Evolutionary conservation across 2,797 vertebrate genomes (phyloP).

Genomic region (Linurgus olivaceus): DNA sequence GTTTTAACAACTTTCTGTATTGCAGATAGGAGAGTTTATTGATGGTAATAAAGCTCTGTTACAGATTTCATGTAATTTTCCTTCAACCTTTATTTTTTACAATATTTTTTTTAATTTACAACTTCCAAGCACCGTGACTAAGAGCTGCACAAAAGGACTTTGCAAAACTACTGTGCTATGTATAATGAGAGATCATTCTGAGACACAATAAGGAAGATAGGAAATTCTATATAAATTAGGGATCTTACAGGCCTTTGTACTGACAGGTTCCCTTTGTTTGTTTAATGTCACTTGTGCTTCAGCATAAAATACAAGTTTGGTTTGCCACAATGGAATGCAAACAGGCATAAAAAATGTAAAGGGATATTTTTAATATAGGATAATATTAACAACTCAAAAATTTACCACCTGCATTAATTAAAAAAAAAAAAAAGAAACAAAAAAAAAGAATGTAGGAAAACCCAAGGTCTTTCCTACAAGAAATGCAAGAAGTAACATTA

Average conservation of each 20-base stretch:
- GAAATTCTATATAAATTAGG: background rate
- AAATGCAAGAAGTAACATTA: background rate
- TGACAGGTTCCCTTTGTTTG: background rate
- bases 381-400: background rate
- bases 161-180: background rate
- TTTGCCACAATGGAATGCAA: background rate
- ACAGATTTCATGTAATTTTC: background rate
- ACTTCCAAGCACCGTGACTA: background rate
- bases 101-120: background rate
- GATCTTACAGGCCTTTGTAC: background rate
- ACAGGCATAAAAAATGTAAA: background rate
- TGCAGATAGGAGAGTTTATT: background rate
- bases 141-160: background rate
- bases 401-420: background rate
- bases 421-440: background rate
- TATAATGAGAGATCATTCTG: background rate
- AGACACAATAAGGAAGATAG: background rate
- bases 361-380: background rate
- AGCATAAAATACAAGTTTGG: background rate
- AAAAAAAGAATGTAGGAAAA: background rate
- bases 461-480: background rate
- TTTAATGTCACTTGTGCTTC: background rate
- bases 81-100: background rate
- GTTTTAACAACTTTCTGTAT: background rate
- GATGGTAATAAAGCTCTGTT: background rate